Percentiles rank a stretch among this genome's conserved stretches.
These are phyloP conservation scores for Stigmatopora argus DNA, from an alignment of 2,113 vertebrate species.

Conservation along the genomic window DNA sequence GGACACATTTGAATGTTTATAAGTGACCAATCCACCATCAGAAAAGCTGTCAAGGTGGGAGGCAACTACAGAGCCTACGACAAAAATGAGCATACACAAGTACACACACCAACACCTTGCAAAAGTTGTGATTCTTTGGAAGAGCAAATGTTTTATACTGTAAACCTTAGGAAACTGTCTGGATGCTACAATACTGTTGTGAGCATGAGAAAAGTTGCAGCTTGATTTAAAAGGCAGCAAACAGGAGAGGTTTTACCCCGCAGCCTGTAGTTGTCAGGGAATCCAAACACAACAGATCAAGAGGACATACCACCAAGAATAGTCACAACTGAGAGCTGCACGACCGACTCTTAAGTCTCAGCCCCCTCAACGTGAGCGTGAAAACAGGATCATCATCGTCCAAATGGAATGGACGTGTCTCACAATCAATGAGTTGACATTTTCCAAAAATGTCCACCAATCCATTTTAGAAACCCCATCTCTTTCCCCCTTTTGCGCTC, in stretches of 20 bases:
- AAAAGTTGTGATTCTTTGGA: neutral
- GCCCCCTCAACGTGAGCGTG: constrained; percentile 32
- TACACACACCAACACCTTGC: constrained; percentile 19
- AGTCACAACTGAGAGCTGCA: constrained; percentile 46
- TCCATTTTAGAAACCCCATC: too few relatives aligned
- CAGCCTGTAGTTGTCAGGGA: constrained; percentile 66
- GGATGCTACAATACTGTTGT: constrained; percentile 10
- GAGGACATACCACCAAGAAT: constrained; percentile 66
- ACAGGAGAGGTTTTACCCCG: constrained; percentile 50
- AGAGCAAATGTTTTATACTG: neutral
- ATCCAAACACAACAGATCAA: constrained; percentile 70
- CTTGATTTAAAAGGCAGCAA: constrained; percentile 45
- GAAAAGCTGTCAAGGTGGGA: too few relatives aligned
- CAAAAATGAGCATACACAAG: constrained; percentile 24
- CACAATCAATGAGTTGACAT: too few relatives aligned
- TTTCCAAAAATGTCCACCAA: too few relatives aligned
- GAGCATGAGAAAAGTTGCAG: constrained; percentile 47
- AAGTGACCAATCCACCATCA: too few relatives aligned
- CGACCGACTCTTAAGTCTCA: constrained; percentile 29
- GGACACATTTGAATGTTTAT: too few relatives aligned
- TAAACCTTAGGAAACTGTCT: neutral
- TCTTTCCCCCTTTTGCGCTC: too few relatives aligned
- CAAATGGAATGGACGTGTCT: too few relatives aligned
- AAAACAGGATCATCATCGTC: neutral
- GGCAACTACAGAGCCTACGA: too few relatives aligned